Conservation (phyloP, 2,797 vertebrate genomes). For the Poeciliopsis gracilis region DNA sequence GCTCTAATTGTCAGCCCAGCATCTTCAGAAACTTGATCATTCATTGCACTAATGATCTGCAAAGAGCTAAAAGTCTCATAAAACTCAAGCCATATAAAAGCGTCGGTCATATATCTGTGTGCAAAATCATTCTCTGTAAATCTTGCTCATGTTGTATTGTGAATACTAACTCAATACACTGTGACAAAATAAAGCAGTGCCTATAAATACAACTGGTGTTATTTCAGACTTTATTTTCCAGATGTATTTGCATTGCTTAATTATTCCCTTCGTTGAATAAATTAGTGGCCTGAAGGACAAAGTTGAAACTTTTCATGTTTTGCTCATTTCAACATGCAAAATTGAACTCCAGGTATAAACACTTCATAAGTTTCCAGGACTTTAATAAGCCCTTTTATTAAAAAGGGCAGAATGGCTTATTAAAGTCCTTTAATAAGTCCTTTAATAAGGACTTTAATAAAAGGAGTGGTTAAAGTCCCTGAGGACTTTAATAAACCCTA, state of each 20-base stretch:
- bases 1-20: constrained; percentile 40
- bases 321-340: not conserved
- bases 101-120: constrained; percentile 34
- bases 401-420: no score
- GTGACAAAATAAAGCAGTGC: constrained; percentile 83
- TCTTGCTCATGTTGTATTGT: constrained; percentile 69
- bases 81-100: constrained; percentile 54
- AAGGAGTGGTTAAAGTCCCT: no score
- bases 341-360: not conserved
- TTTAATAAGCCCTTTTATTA: no score
- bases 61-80: constrained; percentile 36
- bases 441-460: no score
- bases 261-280: not conserved
- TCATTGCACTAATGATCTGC: constrained; percentile 16
- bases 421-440: no score
- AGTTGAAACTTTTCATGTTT: not conserved
- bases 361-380: not conserved
- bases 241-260: not conserved
- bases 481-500: no score
- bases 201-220: constrained; percentile 48
- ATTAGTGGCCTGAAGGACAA: not conserved
- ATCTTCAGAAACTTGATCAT: constrained; percentile 22
- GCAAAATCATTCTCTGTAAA: constrained; percentile 51
- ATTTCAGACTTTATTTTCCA: not conserved
- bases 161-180: constrained; percentile 73